Conservation (phyloP, 2,797 vertebrate genomes). For the Typhlichthys eigenmanni region DNA sequence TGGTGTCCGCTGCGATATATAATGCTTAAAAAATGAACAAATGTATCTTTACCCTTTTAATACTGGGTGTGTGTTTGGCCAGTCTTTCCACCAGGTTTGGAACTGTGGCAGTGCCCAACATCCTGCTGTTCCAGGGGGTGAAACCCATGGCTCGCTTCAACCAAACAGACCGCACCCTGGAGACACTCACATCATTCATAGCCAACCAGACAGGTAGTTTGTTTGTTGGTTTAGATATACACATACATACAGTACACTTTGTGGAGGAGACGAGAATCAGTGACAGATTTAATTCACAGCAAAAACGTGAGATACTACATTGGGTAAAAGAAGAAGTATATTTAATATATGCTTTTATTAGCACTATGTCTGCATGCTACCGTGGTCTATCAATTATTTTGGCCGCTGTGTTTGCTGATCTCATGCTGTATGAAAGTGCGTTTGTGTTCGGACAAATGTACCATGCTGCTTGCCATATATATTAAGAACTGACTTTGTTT, state of each 20-base stretch:
- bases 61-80: slow-evolving; percentile 19
- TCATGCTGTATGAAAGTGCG: no score
- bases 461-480: background rate
- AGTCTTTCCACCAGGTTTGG: slow-evolving; percentile 98
- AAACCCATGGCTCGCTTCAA: slow-evolving; percentile 99
- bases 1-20: background rate
- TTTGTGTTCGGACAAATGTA: no score
- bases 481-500: background rate
- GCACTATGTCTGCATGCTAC: no score
- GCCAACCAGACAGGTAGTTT: slow-evolving; percentile 91
- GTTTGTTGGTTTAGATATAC: background rate
- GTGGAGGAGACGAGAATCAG: no score
- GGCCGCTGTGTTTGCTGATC: no score
- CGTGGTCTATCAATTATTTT: no score
- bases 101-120: slow-evolving; percentile 96
- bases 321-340: no score
- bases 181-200: slow-evolving; percentile 89
- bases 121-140: slow-evolving; percentile 95
- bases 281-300: no score
- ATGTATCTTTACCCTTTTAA: background rate
- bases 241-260: no score
- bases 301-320: no score
- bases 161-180: slow-evolving; percentile 91
- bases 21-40: background rate
- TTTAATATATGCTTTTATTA: no score